phyloP scores from a whole-genome alignment of 1,140 invertebrate species.

The Cephus cinctus region DNA sequence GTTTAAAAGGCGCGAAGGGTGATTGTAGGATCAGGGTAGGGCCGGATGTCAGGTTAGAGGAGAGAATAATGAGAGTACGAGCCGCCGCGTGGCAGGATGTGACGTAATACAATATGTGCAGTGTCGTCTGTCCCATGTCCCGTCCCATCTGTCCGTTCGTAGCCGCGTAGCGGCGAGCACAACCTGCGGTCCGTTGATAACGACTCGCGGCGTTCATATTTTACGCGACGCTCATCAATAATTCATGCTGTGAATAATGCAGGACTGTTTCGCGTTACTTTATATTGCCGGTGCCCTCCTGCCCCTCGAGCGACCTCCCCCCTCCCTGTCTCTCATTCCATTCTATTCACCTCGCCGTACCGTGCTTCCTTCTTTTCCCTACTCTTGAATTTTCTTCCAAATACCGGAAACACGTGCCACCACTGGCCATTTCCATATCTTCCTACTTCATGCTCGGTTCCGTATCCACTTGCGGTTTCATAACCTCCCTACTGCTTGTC shows the following conservation, averaged over 20 bases:
- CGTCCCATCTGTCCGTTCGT: constrained; percentile 35
- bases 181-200: constrained; percentile 50
- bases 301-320: background rate
- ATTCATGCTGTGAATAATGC: constrained; percentile 54
- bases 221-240: constrained; percentile 52
- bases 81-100: constrained; percentile 19
- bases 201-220: constrained; percentile 51
- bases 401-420: background rate
- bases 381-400: background rate
- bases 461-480: too few relatives aligned
- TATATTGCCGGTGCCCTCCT: constrained; percentile 27
- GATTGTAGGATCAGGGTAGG: constrained; percentile 3
- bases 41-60: background rate
- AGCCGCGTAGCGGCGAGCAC: constrained; percentile 17
- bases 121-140: constrained; percentile 31
- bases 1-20: background rate
- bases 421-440: too few relatives aligned
- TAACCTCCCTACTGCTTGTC: too few relatives aligned
- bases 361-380: too few relatives aligned
- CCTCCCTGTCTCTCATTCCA: background rate
- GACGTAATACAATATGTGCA: constrained; percentile 39
- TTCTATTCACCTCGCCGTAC: background rate
- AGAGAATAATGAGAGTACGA: constrained; percentile 23
- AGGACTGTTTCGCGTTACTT: constrained; percentile 50
- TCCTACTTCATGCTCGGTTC: too few relatives aligned